phyloP scores from a whole-genome alignment of 2,113 vertebrate species.

The Thryonomys swinderianus region DNA sequence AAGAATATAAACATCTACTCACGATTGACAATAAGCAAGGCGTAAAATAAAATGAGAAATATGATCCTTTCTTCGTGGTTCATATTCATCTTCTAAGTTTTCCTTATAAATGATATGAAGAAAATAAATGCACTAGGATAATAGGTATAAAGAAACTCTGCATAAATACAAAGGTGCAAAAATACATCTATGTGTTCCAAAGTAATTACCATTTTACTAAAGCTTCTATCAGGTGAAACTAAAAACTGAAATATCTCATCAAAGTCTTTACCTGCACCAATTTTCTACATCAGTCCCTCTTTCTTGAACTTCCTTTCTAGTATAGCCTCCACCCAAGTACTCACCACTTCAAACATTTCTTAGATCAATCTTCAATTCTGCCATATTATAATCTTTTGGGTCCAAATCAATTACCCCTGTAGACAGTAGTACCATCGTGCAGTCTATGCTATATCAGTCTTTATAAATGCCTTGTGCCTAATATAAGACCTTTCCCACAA shows the following conservation, averaged over 20 bases:
- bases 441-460: not conserved
- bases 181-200: not conserved
- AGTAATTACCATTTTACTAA: not conserved
- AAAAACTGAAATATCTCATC: not conserved
- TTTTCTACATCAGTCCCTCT: not conserved
- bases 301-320: not conserved
- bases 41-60: constrained; percentile 99
- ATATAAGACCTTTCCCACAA: not conserved
- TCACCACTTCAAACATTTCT: not conserved
- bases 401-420: not conserved
- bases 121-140: constrained; percentile 51
- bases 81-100: constrained; percentile 89
- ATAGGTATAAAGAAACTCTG: not conserved
- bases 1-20: constrained; percentile 81
- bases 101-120: constrained; percentile 79
- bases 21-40: constrained; percentile 99
- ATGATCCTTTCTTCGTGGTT: constrained; percentile 95
- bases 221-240: not conserved
- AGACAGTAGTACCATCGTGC: not conserved
- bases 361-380: not conserved
- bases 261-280: not conserved
- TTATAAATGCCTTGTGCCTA: not conserved
- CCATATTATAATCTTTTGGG: not conserved
- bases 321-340: not conserved
- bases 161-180: not conserved